phyloP scores from a whole-genome alignment of 64 coral and sea anemone genomes.

The Trachythela sp. region DNA sequence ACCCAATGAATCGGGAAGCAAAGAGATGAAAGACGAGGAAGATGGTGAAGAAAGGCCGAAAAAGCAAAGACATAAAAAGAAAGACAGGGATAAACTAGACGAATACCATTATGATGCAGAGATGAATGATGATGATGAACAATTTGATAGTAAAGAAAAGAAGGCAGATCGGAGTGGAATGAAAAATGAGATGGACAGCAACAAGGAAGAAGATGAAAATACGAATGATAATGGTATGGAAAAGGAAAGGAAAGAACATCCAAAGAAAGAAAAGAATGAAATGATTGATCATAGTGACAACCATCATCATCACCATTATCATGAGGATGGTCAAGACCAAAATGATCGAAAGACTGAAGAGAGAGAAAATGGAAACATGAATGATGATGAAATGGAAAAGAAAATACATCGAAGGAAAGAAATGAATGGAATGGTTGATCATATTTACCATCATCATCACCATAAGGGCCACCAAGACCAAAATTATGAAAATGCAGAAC shows the following conservation, averaged over 20 bases:
- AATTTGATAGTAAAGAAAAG: background rate
- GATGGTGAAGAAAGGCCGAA: background rate
- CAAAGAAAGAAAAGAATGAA: conserved; percentile 14
- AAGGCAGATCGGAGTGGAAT: background rate
- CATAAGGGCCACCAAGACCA: background rate
- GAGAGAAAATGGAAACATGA: background rate
- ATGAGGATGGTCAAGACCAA: background rate
- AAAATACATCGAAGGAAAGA: too few species aligned
- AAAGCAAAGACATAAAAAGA: too few species aligned
- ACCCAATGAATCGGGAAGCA: background rate
- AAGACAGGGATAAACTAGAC: conserved; percentile 30
- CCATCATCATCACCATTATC: background rate
- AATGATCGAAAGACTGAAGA: background rate
- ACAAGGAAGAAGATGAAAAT: background rate
- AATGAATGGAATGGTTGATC: too few species aligned
- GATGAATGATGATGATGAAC: background rate
- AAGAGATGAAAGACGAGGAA: background rate
- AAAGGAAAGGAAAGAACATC: conserved; percentile 19
- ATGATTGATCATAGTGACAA: conserved; percentile 18
- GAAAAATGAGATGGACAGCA: background rate
- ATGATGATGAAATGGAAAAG: background rate
- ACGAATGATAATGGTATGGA: background rate
- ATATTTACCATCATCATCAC: background rate
- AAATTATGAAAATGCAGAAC: background rate
- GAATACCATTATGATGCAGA: conserved; percentile 2